Evolutionary conservation across 2,113 vertebrate species (phyloP), one percentile per base, ranked within the genome.

Genomic region (Lophura nycthemera): DNA sequence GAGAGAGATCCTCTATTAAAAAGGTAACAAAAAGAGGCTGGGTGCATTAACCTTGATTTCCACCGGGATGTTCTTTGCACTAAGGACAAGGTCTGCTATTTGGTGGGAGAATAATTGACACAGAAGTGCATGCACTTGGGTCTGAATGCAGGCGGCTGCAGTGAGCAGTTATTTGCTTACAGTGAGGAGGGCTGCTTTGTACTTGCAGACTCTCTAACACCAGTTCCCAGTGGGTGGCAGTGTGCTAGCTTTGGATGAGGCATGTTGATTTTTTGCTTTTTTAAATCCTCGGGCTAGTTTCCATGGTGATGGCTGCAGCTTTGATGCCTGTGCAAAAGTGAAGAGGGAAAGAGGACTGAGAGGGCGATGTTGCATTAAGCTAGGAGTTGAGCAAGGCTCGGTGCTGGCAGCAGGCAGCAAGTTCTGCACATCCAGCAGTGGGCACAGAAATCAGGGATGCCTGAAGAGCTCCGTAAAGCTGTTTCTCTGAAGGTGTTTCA

Each of bases 221-320:
- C 57, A 82, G 82, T 24, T 81, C 95, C 98, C 99, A 98, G 97
- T 97, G 95, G 98, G 97, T 98, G 98, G 98, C 98, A 97, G 96
- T 98, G 97, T 94, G 96, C 95, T 92, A 96, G 89, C 85, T 96
- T 94, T 95, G 94, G 92, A 93, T 95, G 87, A 88, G 88, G 94
- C 91, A 75, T 86, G 83, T 86, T 64, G 61, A 64, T 36, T 27
- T 42, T 42, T 7, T 52, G 56, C 66, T 71, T 52, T 60, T 69
- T 74, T 70, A 8, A 91, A 73, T 96, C 97, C 97, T 96, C 72
- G 70, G 94, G 93, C 97, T 97, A 96, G 99, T 99, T 99, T 98
- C 98, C 98, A 99, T 99, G 98, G 98, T 95, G 98, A 99, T 98
- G 93, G 71, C 91, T 98, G 97, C 96, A 95, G 97, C 92, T 97